Evolutionary conservation across 1,140 invertebrate genomes (phyloP), one percentile per base, ranked within the genome.

Genomic region (Rhagoletis zephyria): DNA sequence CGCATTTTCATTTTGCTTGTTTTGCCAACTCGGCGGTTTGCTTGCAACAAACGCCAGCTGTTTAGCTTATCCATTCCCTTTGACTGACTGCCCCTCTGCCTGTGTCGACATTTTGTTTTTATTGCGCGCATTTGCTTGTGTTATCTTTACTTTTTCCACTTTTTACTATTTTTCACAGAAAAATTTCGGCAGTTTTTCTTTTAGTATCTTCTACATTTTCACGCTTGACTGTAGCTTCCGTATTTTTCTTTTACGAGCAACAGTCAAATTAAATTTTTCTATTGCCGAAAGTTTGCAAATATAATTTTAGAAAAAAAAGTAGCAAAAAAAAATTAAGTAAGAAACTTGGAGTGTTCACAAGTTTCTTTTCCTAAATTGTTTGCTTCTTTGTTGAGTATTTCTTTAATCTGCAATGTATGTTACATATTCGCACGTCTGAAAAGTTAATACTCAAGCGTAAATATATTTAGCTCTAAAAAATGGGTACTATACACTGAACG

Each of bases 271-370:
- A 74, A 74, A 74, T 74, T 74, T 74, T 74, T 74, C 42, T n/a
- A 74, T 74, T 74, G 67, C 42, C 12, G 16, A 74, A 74, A 74
- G 10, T 74, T 74, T 74, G 67, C 67, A 48, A 74, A 74, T 74
- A 74, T 16, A 74, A 74, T 74, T 74, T 74, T 45, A 74, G 67
- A 74, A 74, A 70, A 74, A 74, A 74, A 4, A 74, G 67, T 10
- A 74, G 14, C 67, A n/a, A 12, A 16, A 67, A 67, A 30, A 30
- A 30, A 30, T 30, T 30, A 74, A 74, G 40, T 42, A 74, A 16
- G 4, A 12, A 74, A 74, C 9, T 12, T 10, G 12, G 42, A 74
- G 4, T 45, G 10, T 56, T 56, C 51, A 7, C 51, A 56, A 56
- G 10, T 56, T 56, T 56, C 51, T 56, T 56, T 10, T 56, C 0